A percentile compares a stretch with the other conserved stretches of the same genome.
Conservation (phyloP, 2,888 invertebrate species). For the Plusia festucae region DNA sequence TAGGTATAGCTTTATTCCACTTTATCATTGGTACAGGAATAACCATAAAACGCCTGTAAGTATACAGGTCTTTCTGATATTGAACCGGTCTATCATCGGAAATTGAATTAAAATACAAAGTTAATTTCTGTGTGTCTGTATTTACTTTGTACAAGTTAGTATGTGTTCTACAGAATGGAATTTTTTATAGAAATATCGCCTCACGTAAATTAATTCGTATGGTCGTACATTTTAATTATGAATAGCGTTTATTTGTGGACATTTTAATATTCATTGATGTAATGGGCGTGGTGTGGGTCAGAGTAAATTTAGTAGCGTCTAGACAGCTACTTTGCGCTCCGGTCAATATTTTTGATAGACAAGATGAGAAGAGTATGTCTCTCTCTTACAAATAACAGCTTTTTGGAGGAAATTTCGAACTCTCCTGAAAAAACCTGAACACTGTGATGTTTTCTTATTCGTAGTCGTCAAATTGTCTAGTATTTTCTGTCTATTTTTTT, state of each 20-base stretch:
- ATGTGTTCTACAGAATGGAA: no score
- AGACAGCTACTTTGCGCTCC: not conserved
- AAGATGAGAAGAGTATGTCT: not conserved
- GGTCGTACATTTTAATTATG: not conserved
- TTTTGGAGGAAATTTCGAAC: not conserved
- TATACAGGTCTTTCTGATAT: no score
- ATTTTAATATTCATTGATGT: constrained; percentile 5
- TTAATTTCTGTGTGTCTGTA: not conserved
- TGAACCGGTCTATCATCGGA: no score
- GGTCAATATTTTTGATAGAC: constrained; percentile 1
- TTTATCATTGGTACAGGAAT: no score
- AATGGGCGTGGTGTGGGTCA: not conserved
- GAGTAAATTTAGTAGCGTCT: not conserved
- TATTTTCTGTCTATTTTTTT: no score
- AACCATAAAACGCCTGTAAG: no score
- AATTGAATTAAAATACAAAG: no score
- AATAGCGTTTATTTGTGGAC: not conserved
- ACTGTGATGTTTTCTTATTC: no score
- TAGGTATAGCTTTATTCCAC: no score
- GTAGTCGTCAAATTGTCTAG: no score
- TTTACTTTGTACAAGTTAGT: not conserved
- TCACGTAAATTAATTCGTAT: not conserved
- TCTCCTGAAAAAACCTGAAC: not conserved
- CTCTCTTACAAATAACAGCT: not conserved
- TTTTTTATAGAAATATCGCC: not conserved